A percentile compares a stretch with the other conserved stretches of the same genome.
Conservation (phyloP, 1,140 invertebrate genomes). For the Philotrypesis tridentata region DNA sequence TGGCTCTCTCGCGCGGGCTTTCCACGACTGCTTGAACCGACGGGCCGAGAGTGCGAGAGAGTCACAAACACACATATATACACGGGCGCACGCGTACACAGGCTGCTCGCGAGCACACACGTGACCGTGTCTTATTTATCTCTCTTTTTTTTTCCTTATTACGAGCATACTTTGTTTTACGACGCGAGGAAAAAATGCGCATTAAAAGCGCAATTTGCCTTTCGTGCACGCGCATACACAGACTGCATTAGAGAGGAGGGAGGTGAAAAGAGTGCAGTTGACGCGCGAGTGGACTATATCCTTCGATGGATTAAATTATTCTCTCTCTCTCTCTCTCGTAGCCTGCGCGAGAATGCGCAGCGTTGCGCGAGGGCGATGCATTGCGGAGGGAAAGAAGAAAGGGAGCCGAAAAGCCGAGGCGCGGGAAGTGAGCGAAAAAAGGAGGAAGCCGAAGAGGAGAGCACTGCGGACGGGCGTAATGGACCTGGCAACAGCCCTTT, state of each 20-base stretch:
- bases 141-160: constrained; percentile 8
- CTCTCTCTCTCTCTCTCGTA: no score
- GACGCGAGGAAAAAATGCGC: constrained; percentile 41
- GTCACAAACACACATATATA: neutral
- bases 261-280: neutral
- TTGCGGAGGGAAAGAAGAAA: no score
- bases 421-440: no score
- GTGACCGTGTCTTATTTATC: neutral
- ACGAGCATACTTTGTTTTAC: constrained; percentile 21
- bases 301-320: neutral
- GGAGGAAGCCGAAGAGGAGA: no score
- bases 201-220: constrained; percentile 45
- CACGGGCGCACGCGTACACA: neutral
- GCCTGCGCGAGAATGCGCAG: no score
- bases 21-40: constrained; percentile 6
- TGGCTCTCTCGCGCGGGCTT: no score
- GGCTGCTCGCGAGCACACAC: no score
- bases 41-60: neutral
- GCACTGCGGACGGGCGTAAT: neutral
- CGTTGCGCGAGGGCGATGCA: no score
- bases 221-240: neutral
- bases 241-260: no score
- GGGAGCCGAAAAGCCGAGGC: no score
- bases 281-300: neutral
- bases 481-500: neutral